Percentiles rank a stretch among this genome's conserved stretches.
Conservation (phyloP, 2,888 invertebrate genomes). For the Argyra leucocephala region DNA sequence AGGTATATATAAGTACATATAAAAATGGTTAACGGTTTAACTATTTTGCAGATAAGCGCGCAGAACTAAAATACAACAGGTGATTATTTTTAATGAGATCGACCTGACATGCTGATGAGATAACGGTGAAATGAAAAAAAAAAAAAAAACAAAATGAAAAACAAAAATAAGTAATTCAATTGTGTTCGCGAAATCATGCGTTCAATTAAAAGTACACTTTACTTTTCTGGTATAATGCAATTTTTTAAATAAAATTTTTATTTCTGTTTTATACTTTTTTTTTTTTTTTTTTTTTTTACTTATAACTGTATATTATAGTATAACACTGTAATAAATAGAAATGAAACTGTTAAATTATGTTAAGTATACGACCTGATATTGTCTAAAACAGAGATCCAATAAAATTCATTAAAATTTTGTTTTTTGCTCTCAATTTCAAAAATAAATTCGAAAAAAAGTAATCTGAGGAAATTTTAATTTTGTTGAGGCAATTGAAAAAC, state of each 20-base stretch:
- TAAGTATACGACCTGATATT: background rate
- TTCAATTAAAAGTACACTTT: slow-evolving; percentile 3
- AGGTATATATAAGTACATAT: no score
- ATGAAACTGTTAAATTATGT: background rate
- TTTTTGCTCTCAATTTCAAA: no score
- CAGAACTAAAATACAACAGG: background rate
- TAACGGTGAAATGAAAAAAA: background rate
- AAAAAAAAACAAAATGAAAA: no score
- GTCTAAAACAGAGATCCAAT: background rate
- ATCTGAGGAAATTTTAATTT: no score
- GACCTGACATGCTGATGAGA: background rate
- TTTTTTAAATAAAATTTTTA: background rate
- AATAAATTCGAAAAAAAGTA: no score
- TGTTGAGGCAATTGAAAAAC: no score
- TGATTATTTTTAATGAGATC: slow-evolving; percentile 3
- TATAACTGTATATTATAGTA: background rate
- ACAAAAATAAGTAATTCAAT: background rate
- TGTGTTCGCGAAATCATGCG: slow-evolving; percentile 6
- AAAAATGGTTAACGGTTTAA: background rate
- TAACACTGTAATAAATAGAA: background rate
- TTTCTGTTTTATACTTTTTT: background rate
- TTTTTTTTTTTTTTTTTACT: background rate
- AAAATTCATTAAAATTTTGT: background rate
- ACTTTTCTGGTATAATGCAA: background rate
- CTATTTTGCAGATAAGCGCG: background rate